Evolutionary conservation across 2,888 invertebrate genomes (phyloP).

Genomic region (Ormyrus nitidulus): DNA sequence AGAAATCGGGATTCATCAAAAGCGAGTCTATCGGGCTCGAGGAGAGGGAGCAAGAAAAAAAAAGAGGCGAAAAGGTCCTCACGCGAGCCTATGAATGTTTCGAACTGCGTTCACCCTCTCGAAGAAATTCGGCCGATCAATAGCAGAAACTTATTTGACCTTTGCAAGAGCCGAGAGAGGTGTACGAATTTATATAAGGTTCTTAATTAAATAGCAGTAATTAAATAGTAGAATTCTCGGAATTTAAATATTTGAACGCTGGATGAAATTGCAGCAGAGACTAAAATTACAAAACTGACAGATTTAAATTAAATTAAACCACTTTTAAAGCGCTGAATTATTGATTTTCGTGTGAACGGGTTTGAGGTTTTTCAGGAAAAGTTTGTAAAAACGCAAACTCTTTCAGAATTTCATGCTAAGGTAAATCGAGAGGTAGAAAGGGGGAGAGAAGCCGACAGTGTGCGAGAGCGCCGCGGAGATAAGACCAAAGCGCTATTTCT

Average conservation of each 20-base stretch:
- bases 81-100: background rate
- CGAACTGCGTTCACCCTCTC: background rate
- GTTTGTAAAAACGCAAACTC: no score
- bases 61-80: background rate
- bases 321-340: no score
- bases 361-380: no score
- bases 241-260: no score
- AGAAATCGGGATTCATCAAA: constrained; percentile 45
- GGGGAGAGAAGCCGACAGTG: background rate
- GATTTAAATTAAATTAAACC: no score
- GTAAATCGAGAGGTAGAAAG: background rate
- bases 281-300: no score
- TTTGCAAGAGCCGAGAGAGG: background rate
- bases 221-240: no score
- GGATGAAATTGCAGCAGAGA: no score
- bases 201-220: no score
- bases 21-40: constrained; percentile 8
- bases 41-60: constrained; percentile 6
- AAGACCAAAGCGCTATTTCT: constrained; percentile 42
- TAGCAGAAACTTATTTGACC: constrained; percentile 48
- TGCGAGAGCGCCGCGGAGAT: constrained; percentile 1
- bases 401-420: background rate
- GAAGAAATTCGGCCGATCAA: constrained; percentile 27
- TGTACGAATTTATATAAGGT: no score
- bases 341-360: no score